Base-by-base conservation (phyloP, 2,888 invertebrate species). In the Diarsia brunnea region DNA sequence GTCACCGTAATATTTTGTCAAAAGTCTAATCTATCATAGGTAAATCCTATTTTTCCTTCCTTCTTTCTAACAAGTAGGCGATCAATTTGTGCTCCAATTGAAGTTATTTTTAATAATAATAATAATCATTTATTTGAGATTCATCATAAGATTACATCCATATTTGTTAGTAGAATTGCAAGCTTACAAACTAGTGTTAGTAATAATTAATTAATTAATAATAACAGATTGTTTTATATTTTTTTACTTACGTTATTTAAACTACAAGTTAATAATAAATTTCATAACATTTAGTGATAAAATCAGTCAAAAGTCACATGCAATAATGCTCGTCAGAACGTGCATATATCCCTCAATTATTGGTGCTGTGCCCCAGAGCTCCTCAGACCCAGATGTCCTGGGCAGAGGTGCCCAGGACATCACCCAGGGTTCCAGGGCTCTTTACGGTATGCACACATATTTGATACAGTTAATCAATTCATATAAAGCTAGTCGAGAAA, bases 1-100 rank as follows among this genome's bases (percentile, higher is more conserved):
- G 70, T 78, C 75, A 75, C 2, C 38, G 24, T 64, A 16, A 63
- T 31, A 38, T 21, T 53, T 53, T n/a, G 3, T 24, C 45, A 16
- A 24, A n/a, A 4, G 10, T 7, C 8, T 38, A 38, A 38, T 38
- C 38, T 38, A 38, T 38, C 38, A 5, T n/a, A 53, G 12, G 14
- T 24, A 16, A n/a, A 19, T 65, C 1, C 16, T 43, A 43, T 16
- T 19, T 76, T 77, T 43, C 49, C 38, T 66, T 38, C 21, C 43
- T 61, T 27, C 10, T 51, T 43, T 43, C 4, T 24, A 7, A 73
- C 8, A 12, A 24, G 10, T 45, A 38, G 8, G 4, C 14, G 3
- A 55, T 73, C 3, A 24, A 16, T 24, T 16, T 31, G 14, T 43
- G 14, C 21, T 60, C 16, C 31, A 19, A 31, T 31, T 60, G 10